Conservation (phyloP, 1,140 invertebrate genomes). For the Nephotettix cincticeps region DNA sequence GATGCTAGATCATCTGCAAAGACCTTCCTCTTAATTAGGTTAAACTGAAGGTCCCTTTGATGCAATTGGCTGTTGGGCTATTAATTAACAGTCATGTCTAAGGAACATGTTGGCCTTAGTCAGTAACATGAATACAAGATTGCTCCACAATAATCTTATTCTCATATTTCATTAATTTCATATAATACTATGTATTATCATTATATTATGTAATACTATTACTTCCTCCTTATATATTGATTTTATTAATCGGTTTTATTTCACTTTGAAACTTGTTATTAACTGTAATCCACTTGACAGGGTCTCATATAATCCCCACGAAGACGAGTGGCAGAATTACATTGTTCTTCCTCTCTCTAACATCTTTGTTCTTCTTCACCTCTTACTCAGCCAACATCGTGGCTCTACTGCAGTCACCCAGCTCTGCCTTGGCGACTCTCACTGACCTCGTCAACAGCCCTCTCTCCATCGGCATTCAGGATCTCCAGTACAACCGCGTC, state of each 20-base stretch:
- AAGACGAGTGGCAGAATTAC: conserved; percentile 52
- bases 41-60: no score
- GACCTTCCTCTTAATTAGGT: no score
- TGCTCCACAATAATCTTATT: no score
- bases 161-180: no score
- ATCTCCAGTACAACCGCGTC: conserved; percentile 60
- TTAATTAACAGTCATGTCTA: no score
- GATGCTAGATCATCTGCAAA: no score
- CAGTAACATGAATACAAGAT: no score
- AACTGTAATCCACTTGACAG: not conserved
- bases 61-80: no score
- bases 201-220: no score
- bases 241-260: not conserved
- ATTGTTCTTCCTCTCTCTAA: conserved; percentile 57
- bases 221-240: not conserved
- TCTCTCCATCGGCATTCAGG: conserved; percentile 59
- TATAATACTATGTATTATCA: not conserved
- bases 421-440: conserved; percentile 60
- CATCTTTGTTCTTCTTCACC: conserved; percentile 61
- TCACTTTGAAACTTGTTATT: not conserved
- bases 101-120: no score
- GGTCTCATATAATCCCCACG: conserved; percentile 50
- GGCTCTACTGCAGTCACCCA: conserved; percentile 63
- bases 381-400: conserved; percentile 75
- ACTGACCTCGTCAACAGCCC: conserved; percentile 60